phyloP scores from a whole-genome alignment of 1,140 invertebrate genomes.

The Lepidotrigona ventralis region DNA sequence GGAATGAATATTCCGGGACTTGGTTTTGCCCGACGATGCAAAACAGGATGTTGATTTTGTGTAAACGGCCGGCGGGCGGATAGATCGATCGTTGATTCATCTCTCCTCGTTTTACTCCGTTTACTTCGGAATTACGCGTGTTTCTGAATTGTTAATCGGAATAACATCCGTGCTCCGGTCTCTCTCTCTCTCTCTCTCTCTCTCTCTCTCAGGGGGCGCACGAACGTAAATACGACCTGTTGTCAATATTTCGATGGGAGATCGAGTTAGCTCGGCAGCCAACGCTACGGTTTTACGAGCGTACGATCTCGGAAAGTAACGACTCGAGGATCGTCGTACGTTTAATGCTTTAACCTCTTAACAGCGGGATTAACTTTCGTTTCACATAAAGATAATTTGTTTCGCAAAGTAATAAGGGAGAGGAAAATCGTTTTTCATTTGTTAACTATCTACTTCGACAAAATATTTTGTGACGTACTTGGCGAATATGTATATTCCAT shows the following conservation, averaged over 20 bases:
- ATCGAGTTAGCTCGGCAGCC: slow-evolving; percentile 68
- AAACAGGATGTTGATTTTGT: background rate
- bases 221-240: too few relatives aligned
- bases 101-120: background rate
- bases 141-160: background rate
- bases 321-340: slow-evolving; percentile 34
- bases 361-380: too few relatives aligned
- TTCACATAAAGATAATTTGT: too few relatives aligned
- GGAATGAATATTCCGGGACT: slow-evolving; percentile 8
- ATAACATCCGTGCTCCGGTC: background rate
- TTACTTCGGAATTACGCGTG: background rate
- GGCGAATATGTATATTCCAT: too few relatives aligned
- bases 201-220: too few relatives aligned
- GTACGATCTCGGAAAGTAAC: slow-evolving; percentile 13
- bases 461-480: too few relatives aligned
- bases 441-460: too few relatives aligned
- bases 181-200: too few relatives aligned
- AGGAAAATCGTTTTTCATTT: too few relatives aligned
- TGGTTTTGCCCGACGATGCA: background rate
- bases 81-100: background rate
- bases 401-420: too few relatives aligned
- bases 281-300: slow-evolving; percentile 77
- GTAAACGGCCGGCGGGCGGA: background rate
- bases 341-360: background rate
- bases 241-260: too few relatives aligned